Evolutionary conservation across 2,797 vertebrate genomes (phyloP), one percentile per base, ranked within the genome.

Genomic region (Cyclopterus lumpus): DNA sequence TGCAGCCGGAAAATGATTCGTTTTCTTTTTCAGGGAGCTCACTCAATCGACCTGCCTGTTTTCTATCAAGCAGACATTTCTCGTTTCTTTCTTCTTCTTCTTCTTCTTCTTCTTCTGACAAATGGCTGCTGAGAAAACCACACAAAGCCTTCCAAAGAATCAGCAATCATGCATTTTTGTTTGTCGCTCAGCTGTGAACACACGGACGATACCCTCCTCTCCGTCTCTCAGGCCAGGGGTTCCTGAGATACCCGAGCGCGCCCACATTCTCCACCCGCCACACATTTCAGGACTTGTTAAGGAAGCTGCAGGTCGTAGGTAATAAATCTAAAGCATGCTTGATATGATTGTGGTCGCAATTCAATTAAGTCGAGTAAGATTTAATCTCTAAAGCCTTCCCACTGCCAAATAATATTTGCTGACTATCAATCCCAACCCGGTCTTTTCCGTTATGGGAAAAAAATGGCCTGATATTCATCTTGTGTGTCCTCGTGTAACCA

Each of bases 311-410:
- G 61, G 48, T 68, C 57, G 42, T 42, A 51, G 65, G 57, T 77
- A 77, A 77, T 86, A 79, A 32, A 80, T 82, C 60, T 68, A 38
- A 71, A 73, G 51, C 44, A 48, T 71, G 62, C 75, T 82, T 80
- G 53, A 83, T 79, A 58, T 66, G 26, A 79, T 61, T 78, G 67
- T 49, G 30, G 58, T 26, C 46, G 30, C 20, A 28, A 55, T 71
- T 82, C 61, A 71, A 36, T 75, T 73, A 58, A 59, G 30, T 62
- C 57, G 54, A 81, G 46, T 55, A 44, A 71, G 75, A 78, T 67
- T 73, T 53, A 7, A 75, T 81, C 72, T 82, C 2, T 20, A 44
- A 73, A 73, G 34, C 16, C 22, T 54, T 73, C 57, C 48, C 4
- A 40, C 51, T 59, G 71, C 8, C 48, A 63, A 53, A 75, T 70